Evolutionary conservation across 2,888 invertebrate species (phyloP).

Genomic region (Stramonita haemastoma): DNA sequence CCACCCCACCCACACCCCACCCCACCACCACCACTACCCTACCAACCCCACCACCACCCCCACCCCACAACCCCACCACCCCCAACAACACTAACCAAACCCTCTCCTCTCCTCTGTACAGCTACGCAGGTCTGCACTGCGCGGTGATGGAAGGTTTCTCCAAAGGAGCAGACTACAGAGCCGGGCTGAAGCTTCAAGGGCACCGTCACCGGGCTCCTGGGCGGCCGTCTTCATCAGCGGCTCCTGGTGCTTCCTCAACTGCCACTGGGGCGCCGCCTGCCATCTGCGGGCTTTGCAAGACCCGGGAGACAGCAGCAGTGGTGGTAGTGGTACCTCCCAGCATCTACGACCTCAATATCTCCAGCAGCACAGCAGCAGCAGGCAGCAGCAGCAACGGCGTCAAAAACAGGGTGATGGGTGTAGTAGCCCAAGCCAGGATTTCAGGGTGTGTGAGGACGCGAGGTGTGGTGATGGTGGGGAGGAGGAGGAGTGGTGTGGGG

Average conservation of each 20-base stretch:
- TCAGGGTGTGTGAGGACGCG: no score
- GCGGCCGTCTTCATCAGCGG: constrained; percentile 98
- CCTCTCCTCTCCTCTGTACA: constrained; percentile 80
- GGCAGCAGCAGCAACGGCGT: neutral
- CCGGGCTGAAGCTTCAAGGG: constrained; percentile 83
- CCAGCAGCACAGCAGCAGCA: constrained; percentile 5
- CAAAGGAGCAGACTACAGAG: constrained; percentile 98
- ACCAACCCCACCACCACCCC: no score
- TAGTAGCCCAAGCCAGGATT: neutral
- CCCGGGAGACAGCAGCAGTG: neutral
- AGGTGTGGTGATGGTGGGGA: neutral
- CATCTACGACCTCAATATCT: neutral
- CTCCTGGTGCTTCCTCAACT: constrained; percentile 99
- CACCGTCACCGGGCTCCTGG: constrained; percentile 95
- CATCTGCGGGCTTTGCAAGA: constrained; percentile 77
- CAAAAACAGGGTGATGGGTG: neutral
- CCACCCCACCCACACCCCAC: no score
- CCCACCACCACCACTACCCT: no score
- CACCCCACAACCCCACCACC: no score
- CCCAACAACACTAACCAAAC: no score
- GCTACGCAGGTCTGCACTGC: constrained; percentile 98
- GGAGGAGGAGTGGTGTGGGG: neutral
- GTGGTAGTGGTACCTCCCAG: no score
- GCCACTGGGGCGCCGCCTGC: constrained; percentile 99
- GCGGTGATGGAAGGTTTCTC: constrained; percentile 99